Conservation (phyloP, 2,888 invertebrate genomes). For the Thereva nobilitata region DNA sequence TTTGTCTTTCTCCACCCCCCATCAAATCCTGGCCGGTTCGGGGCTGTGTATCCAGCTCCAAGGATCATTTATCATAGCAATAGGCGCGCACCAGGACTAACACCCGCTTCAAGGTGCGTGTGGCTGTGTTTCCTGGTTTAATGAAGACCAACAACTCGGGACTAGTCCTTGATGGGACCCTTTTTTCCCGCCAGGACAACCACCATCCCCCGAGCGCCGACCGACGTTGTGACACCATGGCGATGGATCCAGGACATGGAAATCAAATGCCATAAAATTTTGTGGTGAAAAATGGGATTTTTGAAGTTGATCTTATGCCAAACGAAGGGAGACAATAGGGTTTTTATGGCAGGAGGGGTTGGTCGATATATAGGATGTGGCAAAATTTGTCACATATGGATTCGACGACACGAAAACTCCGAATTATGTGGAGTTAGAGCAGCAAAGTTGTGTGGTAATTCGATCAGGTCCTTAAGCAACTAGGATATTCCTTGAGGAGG, state of each 20-base stretch:
- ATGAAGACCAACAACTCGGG: constrained; percentile 8
- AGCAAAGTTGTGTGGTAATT: no score
- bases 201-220: no score
- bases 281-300: constrained; percentile 41
- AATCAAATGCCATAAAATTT: constrained; percentile 41
- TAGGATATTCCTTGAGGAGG: no score
- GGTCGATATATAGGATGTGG: constrained; percentile 7
- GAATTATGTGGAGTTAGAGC: no score
- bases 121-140: constrained; percentile 15
- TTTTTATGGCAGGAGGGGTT: background rate
- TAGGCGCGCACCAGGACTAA: constrained; percentile 3
- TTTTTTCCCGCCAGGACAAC: no score
- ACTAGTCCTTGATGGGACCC: no score
- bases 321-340: background rate
- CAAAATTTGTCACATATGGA: constrained; percentile 1
- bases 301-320: constrained; percentile 19
- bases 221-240: background rate
- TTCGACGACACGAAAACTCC: no score
- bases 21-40: constrained; percentile 20
- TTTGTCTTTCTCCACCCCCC: constrained; percentile 20
- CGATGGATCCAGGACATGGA: constrained; percentile 15
- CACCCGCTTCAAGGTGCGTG: background rate
- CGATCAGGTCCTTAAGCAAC: no score
- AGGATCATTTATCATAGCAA: constrained; percentile 25
- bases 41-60: background rate